Base-by-base conservation (phyloP, 2,888 invertebrate species). In the Sarcophaga variegata region DNA sequence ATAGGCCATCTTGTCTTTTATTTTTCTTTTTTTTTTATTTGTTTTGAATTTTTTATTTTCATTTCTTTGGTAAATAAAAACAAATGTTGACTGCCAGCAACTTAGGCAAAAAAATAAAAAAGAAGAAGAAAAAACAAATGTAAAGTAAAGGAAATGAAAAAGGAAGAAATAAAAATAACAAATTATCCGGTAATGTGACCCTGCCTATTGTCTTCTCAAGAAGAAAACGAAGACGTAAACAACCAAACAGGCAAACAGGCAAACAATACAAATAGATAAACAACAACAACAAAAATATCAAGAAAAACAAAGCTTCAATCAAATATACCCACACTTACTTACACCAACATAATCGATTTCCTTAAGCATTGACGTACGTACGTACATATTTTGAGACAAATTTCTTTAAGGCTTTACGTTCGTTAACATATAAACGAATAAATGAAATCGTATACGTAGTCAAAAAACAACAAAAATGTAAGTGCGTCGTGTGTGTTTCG, bases 181-280 rank as follows among this genome's bases (percentile, higher is more conserved):
- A 87, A 87, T 87, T 87, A 83, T 81, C 70, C 74, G 69, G 77
- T 85, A 85, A 87, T 87, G 82, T 78, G 85, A 87, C 79, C 87
- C 87, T 83, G 85, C 83, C 87, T 85, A 85, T 87, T 87, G 86
- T 87, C 86, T 84, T 75, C 17, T 37, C 37, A 37, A 37, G 37
- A 37, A 37, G 2, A 8, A 37, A 37, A 10, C 37, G 37, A 37
- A 37, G 37, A 37, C 37, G 37, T 37, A 37, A 37, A 37, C 37
- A 37, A 37, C 5, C 37, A 37, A 37, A 27, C 4, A 49, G 62
- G 45, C 37, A 37, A 37, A 27, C 4, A 49, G 62, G 45, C 20
- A 83, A 47, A 74, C 17, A 60, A 27, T 27, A 64, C 63, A 37
- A 37, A 37, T 37, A 37, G 37, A 37, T 37, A 37, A 37, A 37